These are phyloP conservation scores for Tachysurus vachellii DNA, from an alignment of 2,113 vertebrate species.

Conservation along the genomic window DNA sequence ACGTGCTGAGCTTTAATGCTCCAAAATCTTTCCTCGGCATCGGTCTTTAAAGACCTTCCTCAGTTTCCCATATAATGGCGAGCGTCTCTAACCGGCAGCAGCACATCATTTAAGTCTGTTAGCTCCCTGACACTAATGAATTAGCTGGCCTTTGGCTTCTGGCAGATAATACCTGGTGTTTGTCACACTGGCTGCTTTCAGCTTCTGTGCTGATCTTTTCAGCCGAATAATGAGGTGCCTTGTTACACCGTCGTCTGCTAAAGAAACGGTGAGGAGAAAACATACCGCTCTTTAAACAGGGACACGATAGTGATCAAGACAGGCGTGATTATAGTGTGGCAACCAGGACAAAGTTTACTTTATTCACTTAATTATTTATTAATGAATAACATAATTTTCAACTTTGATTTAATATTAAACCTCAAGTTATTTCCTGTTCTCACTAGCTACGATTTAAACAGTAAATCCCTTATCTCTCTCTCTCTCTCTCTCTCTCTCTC, in stretches of 20 bases:
- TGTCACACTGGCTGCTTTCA: conserved; percentile 44
- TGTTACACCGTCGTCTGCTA: neutral
- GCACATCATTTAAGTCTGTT: conserved; percentile 19
- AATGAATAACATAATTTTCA: too few relatives aligned
- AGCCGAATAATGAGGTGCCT: conserved; percentile 40
- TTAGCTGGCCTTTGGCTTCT: conserved; percentile 50
- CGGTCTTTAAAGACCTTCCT: conserved; percentile 20
- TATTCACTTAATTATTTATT: neutral
- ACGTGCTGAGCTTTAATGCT: conserved; percentile 27
- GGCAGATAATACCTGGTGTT: conserved; percentile 45
- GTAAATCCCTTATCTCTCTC: neutral
- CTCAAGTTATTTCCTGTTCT: neutral
- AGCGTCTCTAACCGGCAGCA: neutral
- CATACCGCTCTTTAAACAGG: neutral
- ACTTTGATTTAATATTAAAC: neutral
- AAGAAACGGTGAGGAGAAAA: neutral
- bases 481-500: neutral
- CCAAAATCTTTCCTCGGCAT: neutral
- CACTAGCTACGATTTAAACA: neutral
- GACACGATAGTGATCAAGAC: neutral
- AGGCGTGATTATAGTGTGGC: neutral
- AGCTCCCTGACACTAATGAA: conserved; percentile 51
- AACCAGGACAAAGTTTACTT: neutral
- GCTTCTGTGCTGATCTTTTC: conserved; percentile 39
- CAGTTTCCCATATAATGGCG: neutral